Conservation (phyloP, 2,888 invertebrate species). For the Drosophila kokeensis region DNA sequence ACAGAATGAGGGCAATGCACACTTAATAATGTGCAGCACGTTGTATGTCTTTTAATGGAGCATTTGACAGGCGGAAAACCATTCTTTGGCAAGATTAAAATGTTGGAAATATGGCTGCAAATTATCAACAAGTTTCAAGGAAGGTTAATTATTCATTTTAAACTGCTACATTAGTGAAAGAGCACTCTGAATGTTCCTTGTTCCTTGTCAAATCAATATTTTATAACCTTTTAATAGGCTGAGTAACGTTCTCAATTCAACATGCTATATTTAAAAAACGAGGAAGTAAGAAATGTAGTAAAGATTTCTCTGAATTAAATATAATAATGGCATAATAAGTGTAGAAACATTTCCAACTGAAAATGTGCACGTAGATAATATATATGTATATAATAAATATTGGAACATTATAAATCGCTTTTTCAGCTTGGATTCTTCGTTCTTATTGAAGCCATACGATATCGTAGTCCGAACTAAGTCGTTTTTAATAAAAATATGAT, state of each 20-base stretch:
- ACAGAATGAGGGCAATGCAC: slow-evolving; percentile 31
- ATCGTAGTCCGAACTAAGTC: too few species aligned
- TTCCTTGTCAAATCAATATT: not conserved
- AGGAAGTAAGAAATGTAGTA: fast-evolving
- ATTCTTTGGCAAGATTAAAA: not conserved
- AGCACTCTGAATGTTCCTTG: not conserved
- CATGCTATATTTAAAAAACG: not conserved
- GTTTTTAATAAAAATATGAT: too few species aligned
- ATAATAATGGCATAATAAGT: not conserved
- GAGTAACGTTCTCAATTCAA: not conserved
- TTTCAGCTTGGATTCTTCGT: too few species aligned
- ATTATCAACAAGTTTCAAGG: not conserved
- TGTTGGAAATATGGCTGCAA: not conserved
- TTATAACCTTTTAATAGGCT: not conserved
- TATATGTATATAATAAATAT: too few species aligned
- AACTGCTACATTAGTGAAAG: not conserved
- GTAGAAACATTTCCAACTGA: not conserved
- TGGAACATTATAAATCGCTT: too few species aligned
- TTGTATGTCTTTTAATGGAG: not conserved
- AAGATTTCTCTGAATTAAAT: not conserved
- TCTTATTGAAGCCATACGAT: too few species aligned
- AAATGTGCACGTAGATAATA: too few species aligned
- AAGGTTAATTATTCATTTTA: not conserved
- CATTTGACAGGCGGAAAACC: not conserved
- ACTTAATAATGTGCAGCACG: not conserved